phyloP scores from a whole-genome alignment of 2,797 vertebrate species.

The Amazona finschi region DNA sequence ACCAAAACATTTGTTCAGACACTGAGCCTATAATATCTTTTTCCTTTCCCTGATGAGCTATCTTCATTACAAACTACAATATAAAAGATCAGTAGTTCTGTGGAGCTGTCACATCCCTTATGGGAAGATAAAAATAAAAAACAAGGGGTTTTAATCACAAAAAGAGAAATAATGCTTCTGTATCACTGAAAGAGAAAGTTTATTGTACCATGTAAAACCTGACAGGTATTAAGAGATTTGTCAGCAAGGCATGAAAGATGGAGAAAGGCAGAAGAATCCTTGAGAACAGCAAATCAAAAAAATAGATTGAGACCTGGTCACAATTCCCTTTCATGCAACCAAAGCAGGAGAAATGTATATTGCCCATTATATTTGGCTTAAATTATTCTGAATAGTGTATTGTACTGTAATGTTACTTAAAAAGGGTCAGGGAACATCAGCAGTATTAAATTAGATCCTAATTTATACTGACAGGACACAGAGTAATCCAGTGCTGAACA shows the following conservation, averaged over 20 bases:
- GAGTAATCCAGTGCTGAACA: neutral
- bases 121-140: neutral
- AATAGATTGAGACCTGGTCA: neutral
- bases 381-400: constrained; percentile 16
- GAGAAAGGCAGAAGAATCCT: neutral
- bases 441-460: constrained; percentile 27
- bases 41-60: neutral
- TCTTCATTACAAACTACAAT: neutral
- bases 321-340: constrained; percentile 6
- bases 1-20: neutral
- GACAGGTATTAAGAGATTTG: constrained; percentile 18
- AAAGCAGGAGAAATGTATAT: neutral
- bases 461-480: constrained; percentile 21
- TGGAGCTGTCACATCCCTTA: neutral
- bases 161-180: neutral
- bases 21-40: neutral
- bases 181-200: neutral
- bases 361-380: constrained; percentile 55
- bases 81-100: neutral
- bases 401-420: constrained; percentile 8
- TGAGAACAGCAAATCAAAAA: neutral
- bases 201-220: neutral
- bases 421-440: constrained; percentile 22
- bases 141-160: neutral
- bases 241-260: neutral